Percentiles rank a stretch among this genome's conserved stretches.
phyloP scores from a whole-genome alignment of 2,113 vertebrate species.

The Lynx canadensis region DNA sequence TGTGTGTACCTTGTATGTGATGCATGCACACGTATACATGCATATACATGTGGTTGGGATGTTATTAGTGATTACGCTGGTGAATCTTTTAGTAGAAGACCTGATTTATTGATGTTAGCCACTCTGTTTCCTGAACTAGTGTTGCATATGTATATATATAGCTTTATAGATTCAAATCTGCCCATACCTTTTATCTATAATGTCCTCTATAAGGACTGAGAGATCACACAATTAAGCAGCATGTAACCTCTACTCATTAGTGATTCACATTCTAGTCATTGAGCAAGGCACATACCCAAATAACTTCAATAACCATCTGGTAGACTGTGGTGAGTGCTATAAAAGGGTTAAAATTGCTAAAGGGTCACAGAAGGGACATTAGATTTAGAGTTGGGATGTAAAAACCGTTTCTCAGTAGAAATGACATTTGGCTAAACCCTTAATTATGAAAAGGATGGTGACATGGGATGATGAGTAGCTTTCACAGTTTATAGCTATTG shows the following conservation, averaged over 20 bases:
- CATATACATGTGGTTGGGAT: neutral
- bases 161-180: neutral
- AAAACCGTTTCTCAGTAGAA: neutral
- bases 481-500: neutral
- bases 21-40: neutral
- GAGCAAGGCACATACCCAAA: neutral
- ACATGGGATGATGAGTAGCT: neutral
- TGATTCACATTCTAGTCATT: neutral
- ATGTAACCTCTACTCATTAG: neutral
- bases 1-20: neutral
- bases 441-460: neutral
- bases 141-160: neutral
- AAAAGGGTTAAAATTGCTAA: neutral
- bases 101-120: neutral
- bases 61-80: neutral
- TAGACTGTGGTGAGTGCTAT: neutral
- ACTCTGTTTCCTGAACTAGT: neutral
- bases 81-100: neutral
- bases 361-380: neutral
- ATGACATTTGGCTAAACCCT: neutral
- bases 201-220: neutral
- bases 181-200: neutral
- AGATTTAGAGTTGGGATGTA: neutral
- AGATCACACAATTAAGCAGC: neutral
- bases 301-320: neutral